Evolutionary conservation across 2,113 vertebrate species (phyloP), one percentile per base, ranked within the genome.

Genomic region (Gallinago undulata): DNA sequence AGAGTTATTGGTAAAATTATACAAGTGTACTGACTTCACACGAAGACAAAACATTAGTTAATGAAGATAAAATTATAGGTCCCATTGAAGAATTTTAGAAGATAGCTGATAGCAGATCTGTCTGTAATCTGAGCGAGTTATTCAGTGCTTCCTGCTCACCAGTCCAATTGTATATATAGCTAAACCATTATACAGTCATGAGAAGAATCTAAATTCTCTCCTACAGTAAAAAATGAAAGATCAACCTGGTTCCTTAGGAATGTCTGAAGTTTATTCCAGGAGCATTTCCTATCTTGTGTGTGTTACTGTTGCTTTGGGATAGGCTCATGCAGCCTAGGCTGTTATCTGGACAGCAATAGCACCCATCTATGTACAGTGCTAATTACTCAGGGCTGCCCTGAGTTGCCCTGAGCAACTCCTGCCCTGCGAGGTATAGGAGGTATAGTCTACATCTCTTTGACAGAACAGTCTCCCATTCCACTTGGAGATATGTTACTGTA

Each of bases 111-210:
- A 59, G 17, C n/a, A 41, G 33, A 81, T 16, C 51, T 33, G 13
- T 28, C 22, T 50, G n/a, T 43, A 60, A 33, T 22, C 30, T 35
- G 55, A 86, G 11, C 10, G 22, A 70, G 30, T 24, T 66, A 19
- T 27, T 64, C 0, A 0, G 30, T 21, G 7, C 45, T 84, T 55
- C 17, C 43, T 50, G 23, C 64, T 88, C 43, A 9, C 3, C 30
- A 33, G 35, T 30, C 6, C 31, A 12, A 3, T 31, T n/a, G 16
- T 66, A 14, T 10, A 15, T 27, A 11, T n/a, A 45, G 8, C 13
- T 81, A 74, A 69, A 37, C 10, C 35, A 27, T 19, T 13, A 4
- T 60, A 31, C 45, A 55, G 2, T 48, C 6, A 3, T 9, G 30
- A 55, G 33, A 83, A n/a, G 11, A 80, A 16, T 43, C 39, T 75